Evolutionary conservation across 2,888 invertebrate species (phyloP).

Genomic region (Teleiodes luculella): DNA sequence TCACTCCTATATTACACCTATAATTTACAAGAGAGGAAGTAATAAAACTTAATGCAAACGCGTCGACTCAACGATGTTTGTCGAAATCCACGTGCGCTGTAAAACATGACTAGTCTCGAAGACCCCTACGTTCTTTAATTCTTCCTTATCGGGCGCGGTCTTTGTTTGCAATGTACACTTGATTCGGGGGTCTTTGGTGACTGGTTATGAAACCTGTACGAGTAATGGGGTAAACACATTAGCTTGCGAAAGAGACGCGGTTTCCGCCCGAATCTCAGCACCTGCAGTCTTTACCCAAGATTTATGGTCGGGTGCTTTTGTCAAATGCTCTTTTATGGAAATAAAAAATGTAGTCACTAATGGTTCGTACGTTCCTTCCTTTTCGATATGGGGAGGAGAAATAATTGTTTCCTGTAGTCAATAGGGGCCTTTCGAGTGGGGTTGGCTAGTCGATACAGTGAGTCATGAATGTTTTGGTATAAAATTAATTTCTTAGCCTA

Average conservation of each 20-base stretch:
- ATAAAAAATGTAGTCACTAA: conserved; percentile 20
- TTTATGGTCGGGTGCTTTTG: conserved; percentile 32
- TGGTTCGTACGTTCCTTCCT: conserved; percentile 23
- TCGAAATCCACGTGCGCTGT: conserved; percentile 55
- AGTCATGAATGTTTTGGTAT: conserved; percentile 4
- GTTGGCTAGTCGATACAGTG: background rate
- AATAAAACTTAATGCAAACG: conserved; percentile 73
- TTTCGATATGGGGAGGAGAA: conserved; percentile 37
- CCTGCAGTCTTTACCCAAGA: conserved; percentile 54
- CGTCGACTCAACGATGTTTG: conserved; percentile 61
- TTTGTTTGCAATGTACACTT: conserved; percentile 7
- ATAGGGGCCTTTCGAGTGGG: conserved; percentile 9
- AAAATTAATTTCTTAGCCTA: background rate
- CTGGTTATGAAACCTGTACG: conserved; percentile 49
- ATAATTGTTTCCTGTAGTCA: conserved; percentile 51
- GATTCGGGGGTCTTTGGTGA: conserved; percentile 32
- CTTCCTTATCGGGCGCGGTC: conserved; percentile 14
- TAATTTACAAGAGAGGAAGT: conserved; percentile 69
- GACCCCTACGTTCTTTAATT: conserved; percentile 34
- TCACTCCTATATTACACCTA: conserved; percentile 55
- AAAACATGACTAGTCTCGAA: conserved; percentile 44
- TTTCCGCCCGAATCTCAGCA: conserved; percentile 54
- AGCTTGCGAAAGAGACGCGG: conserved; percentile 48
- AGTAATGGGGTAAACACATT: conserved; percentile 71
- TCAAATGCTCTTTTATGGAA: conserved; percentile 14